A percentile compares a stretch with the other conserved stretches of the same genome.
phyloP scores from a whole-genome alignment of 2,113 vertebrate species.

The Aplodontia rufa region DNA sequence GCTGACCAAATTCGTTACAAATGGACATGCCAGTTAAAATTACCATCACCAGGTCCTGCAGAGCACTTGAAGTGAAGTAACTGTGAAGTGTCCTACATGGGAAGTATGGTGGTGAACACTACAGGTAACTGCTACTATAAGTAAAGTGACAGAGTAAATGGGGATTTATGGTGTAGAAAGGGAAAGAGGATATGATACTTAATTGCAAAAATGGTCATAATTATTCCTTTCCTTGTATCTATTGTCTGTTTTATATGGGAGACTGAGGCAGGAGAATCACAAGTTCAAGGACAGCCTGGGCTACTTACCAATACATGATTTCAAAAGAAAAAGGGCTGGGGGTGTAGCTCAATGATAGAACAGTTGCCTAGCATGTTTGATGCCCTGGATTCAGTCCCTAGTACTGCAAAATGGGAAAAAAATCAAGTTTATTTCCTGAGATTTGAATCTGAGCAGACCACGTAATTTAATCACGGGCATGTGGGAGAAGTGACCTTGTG shows the following conservation, averaged over 20 bases:
- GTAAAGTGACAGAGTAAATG: not conserved
- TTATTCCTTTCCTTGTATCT: not conserved
- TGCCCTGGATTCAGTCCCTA: not conserved
- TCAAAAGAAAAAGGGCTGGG: not conserved
- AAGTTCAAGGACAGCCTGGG: not conserved
- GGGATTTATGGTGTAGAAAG: not conserved
- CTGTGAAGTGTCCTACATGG: not conserved
- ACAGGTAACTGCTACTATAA: not conserved
- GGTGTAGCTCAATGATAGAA: not conserved
- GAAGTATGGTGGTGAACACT: not conserved
- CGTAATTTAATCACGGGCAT: not conserved
- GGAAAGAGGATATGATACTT: not conserved
- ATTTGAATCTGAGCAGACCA: not conserved
- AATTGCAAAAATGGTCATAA: not conserved
- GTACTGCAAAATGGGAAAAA: not conserved
- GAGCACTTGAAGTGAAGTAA: not conserved
- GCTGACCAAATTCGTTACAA: constrained; percentile 46
- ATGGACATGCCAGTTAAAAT: not conserved
- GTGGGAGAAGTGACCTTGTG: not conserved
- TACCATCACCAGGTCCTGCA: not conserved
- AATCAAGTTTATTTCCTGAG: not conserved
- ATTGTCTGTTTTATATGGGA: not conserved
- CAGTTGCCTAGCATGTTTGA: not conserved
- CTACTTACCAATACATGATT: not conserved
- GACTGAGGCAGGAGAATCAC: not conserved